These are phyloP conservation scores for Pemphredon lugubris DNA, from an alignment of 2,888 invertebrate genomes.

Conservation along the genomic window DNA sequence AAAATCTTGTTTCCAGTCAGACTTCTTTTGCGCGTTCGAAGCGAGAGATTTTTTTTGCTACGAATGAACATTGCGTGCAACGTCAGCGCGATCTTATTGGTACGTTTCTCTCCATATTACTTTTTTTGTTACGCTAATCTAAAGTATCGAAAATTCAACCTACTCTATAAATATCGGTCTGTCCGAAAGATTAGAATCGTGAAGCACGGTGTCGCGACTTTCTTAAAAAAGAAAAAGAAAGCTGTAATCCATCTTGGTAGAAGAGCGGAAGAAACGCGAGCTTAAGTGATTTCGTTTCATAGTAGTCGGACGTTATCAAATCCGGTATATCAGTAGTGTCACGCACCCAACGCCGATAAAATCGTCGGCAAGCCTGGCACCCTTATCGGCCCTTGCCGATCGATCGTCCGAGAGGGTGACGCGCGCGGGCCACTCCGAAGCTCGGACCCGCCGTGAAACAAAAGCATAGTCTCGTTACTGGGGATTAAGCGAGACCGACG, in stretches of 20 bases:
- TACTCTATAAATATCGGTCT: too few species aligned
- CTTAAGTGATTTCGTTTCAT: constrained; percentile 49
- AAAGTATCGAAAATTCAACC: too few species aligned
- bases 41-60: too few species aligned
- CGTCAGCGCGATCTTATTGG: too few species aligned
- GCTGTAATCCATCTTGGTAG: too few species aligned
- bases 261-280: constrained; percentile 41
- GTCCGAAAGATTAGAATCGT: background rate
- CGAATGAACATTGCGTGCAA: too few species aligned
- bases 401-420: constrained; percentile 50
- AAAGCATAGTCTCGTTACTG: constrained; percentile 62
- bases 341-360: constrained; percentile 56
- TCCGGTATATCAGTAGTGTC: constrained; percentile 52
- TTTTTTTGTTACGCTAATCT: too few species aligned
- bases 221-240: too few species aligned
- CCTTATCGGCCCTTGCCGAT: constrained; percentile 56
- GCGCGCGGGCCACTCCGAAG: constrained; percentile 28
- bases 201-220: background rate
- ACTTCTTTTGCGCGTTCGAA: too few species aligned
- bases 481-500: constrained; percentile 52
- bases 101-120: too few species aligned
- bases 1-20: too few species aligned
- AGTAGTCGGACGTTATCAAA: constrained; percentile 47
- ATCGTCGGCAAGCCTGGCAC: constrained; percentile 47
- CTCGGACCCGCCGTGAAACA: constrained; percentile 55